These are phyloP conservation scores for Fistularia tabacaria DNA, from an alignment of 2,797 vertebrate species.

Conservation along the genomic window DNA sequence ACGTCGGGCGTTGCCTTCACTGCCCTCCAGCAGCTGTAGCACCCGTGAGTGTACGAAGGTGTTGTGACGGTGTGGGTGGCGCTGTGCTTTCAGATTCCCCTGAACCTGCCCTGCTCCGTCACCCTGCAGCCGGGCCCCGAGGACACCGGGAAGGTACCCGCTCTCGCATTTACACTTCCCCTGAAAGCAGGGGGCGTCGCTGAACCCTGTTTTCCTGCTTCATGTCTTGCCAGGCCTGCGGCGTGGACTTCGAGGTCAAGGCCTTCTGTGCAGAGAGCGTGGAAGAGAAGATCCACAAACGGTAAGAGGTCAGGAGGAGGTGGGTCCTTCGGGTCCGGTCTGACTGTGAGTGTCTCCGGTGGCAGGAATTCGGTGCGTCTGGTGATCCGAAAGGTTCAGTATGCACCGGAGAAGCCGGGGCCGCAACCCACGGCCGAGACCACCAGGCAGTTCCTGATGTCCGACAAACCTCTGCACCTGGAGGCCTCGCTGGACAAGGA, in stretches of 20 bases:
- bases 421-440: slow-evolving; percentile 94
- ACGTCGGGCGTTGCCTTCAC: too few species aligned
- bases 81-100: slow-evolving; percentile 79
- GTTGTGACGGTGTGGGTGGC: too few species aligned
- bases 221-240: slow-evolving; percentile 82
- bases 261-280: slow-evolving; percentile 92
- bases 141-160: slow-evolving; percentile 89
- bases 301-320: slow-evolving; percentile 65
- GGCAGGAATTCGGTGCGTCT: slow-evolving; percentile 91
- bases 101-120: slow-evolving; percentile 93
- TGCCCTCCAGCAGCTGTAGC: too few species aligned
- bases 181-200: neutral
- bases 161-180: too few species aligned
- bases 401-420: slow-evolving; percentile 88
- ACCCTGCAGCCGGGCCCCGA: slow-evolving; percentile 92
- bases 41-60: too few species aligned
- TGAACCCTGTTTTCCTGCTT: neutral
- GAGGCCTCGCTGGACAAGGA: slow-evolving; percentile 95
- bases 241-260: slow-evolving; percentile 95
- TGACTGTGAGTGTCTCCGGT: neutral
- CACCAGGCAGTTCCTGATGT: slow-evolving; percentile 95
- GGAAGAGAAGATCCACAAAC: slow-evolving; percentile 95
- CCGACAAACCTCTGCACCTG: slow-evolving; percentile 91
- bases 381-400: slow-evolving; percentile 94
- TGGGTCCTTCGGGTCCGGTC: neutral